Conservation (phyloP, 2,888 invertebrate genomes). For the Hyposoter dolosus region DNA sequence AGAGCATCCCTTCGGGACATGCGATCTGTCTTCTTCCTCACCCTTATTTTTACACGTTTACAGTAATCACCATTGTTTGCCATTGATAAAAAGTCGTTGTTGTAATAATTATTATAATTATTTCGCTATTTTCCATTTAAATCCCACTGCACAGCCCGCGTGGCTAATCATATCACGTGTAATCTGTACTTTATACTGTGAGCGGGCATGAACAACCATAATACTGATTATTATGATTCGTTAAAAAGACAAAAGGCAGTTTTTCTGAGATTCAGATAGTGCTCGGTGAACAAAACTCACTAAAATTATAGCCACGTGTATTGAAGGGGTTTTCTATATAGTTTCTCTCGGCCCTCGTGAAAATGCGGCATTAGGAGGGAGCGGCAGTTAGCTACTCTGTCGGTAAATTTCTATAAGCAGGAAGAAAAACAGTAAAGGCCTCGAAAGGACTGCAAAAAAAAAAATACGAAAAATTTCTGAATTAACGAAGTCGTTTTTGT, state of each 20-base stretch:
- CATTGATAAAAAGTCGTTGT: not conserved
- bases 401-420: too few species aligned
- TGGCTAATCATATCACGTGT: not conserved
- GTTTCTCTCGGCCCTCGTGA: too few species aligned
- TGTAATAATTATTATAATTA: not conserved
- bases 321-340: too few species aligned
- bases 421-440: not conserved
- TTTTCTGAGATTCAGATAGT: too few species aligned
- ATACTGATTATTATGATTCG: too few species aligned
- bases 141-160: not conserved
- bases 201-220: too few species aligned
- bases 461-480: not conserved
- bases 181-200: too few species aligned
- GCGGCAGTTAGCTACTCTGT: too few species aligned
- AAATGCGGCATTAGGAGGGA: too few species aligned
- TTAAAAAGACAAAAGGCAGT: too few species aligned
- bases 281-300: too few species aligned
- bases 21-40: slow-evolving; percentile 67
- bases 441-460: not conserved
- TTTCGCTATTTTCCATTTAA: not conserved
- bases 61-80: not conserved
- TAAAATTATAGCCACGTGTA: too few species aligned
- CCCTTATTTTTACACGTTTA: slow-evolving; percentile 6
- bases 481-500: not conserved
- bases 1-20: slow-evolving; percentile 66